phyloP scores from a whole-genome alignment of 2,113 vertebrate species.

The Oryctolagus cuniculus region mOryCun1.1 NC_091443.1:28321501-28322000 shows the following conservation, averaged over 20 bases:
- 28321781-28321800: not conserved
- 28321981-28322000: no score
- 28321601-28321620: not conserved
- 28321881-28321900: not conserved
- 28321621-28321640: not conserved
- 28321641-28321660: not conserved
- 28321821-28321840: not conserved
- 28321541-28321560: not conserved
- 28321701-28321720: not conserved
- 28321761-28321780: not conserved
- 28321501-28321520: not conserved
- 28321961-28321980: no score
- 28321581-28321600: accelerated
- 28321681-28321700: constrained; percentile 31
- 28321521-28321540: not conserved
- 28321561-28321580: not conserved
- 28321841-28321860: not conserved
- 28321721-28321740: not conserved
- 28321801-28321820: not conserved
- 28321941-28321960: no score
- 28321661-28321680: not conserved
- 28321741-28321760: constrained; percentile 27
- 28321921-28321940: no score
- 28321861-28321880: not conserved
- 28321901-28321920: no score